Conservation (phyloP, 2,797 vertebrate species). For the Nothura maculosa region DNA sequence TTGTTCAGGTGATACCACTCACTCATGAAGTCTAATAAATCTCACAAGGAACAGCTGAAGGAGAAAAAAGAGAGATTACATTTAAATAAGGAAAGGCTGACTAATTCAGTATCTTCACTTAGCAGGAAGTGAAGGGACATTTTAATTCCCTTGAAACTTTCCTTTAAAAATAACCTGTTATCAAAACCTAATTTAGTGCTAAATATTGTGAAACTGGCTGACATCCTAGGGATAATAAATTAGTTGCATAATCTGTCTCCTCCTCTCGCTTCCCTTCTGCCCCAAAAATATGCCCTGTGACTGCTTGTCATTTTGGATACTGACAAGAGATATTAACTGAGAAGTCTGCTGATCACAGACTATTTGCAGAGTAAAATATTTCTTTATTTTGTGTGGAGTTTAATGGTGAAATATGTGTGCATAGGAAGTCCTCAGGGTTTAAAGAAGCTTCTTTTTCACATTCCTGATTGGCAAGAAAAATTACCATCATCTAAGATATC, state of each 20-base stretch:
- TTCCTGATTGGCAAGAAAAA: not conserved
- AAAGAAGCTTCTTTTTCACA: not conserved
- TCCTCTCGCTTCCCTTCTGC: not conserved
- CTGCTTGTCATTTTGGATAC: not conserved
- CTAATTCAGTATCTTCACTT: slow-evolving; percentile 15
- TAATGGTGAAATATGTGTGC: not conserved
- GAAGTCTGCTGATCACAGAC: not conserved
- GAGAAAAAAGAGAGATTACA: slow-evolving; percentile 5
- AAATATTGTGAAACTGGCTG: not conserved
- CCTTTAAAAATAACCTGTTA: not conserved
- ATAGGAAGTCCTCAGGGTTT: not conserved
- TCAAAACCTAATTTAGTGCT: not conserved
- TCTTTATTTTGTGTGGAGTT: not conserved
- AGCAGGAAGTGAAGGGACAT: not conserved
- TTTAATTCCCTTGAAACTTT: slow-evolving; percentile 17
- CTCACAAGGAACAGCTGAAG: not conserved
- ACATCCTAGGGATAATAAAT: slow-evolving; percentile 11
- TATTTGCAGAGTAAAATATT: not conserved
- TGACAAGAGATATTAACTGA: not conserved
- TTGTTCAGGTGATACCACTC: not conserved
- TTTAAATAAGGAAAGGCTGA: slow-evolving; percentile 14
- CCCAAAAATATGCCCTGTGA: not conserved
- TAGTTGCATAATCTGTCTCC: not conserved
- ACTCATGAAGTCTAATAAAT: slow-evolving; percentile 4
- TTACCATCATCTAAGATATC: not conserved